Percentiles rank a stretch among this genome's conserved stretches.
Evolutionary conservation across 2,797 vertebrate genomes (phyloP).

Genomic region (Myiothlypis coronata): DNA sequence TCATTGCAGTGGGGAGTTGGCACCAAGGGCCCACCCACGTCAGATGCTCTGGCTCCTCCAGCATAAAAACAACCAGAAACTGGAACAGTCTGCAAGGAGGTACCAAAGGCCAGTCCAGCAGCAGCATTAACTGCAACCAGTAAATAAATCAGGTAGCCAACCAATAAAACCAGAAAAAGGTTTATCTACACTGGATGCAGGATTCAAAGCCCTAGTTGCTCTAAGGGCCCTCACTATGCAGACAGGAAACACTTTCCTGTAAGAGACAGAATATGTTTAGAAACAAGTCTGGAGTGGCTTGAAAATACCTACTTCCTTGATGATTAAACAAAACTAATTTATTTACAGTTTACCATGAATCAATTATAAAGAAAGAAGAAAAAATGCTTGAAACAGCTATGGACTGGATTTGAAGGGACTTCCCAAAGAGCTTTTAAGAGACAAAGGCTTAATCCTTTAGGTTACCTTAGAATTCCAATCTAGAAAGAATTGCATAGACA

Average conservation of each 20-base stretch:
- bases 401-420: neutral
- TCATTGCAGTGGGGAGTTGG: neutral
- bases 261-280: neutral
- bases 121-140: neutral
- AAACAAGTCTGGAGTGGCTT: neutral
- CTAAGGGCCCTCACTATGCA: neutral
- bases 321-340: neutral
- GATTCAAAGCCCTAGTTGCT: neutral
- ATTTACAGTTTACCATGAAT: neutral
- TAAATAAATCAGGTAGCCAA: neutral
- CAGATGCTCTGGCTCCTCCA: neutral
- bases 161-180: neutral
- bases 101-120: neutral
- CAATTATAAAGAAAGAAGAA: neutral
- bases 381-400: neutral
- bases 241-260: neutral
- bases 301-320: neutral
- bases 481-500: neutral
- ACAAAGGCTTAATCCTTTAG: neutral
- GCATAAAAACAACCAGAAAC: neutral
- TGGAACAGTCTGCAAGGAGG: neutral
- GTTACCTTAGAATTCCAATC: neutral
- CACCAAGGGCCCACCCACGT: neutral
- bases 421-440: neutral
- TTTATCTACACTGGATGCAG: neutral